These are phyloP conservation scores for Spialia ferax DNA, from an alignment of 2,888 invertebrate genomes.

Conservation along the genomic window DNA sequence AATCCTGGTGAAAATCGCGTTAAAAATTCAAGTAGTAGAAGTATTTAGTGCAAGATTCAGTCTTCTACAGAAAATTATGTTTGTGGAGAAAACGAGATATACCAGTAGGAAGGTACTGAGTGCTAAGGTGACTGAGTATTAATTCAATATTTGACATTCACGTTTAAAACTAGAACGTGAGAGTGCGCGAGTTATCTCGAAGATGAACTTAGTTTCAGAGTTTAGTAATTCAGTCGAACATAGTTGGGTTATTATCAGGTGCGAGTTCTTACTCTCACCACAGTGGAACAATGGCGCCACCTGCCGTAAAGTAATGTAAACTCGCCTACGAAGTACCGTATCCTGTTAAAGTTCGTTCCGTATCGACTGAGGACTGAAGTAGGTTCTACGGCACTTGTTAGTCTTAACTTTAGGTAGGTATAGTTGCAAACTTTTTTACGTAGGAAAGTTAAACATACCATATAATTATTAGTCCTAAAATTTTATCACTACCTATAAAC, in stretches of 20 bases:
- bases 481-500: too few species aligned
- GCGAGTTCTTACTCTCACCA: constrained; percentile 54
- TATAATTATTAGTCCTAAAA: neutral
- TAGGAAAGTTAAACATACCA: neutral
- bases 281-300: constrained; percentile 63
- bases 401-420: neutral
- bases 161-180: constrained; percentile 16
- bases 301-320: constrained; percentile 64
- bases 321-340: constrained; percentile 61
- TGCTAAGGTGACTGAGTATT: neutral
- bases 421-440: too few species aligned
- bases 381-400: constrained; percentile 34
- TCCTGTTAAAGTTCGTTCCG: constrained; percentile 56
- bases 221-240: constrained; percentile 51
- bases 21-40: too few species aligned
- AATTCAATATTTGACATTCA: constrained; percentile 25
- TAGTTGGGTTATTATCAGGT: constrained; percentile 67
- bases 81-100: constrained; percentile 43
- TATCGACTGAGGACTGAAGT: neutral
- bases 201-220: constrained; percentile 54
- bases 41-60: neutral
- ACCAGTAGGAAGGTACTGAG: neutral
- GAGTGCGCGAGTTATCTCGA: constrained; percentile 54
- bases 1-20: neutral
- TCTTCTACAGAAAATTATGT: neutral